Evolutionary conservation across 2,888 invertebrate species (phyloP), one percentile per base, ranked within the genome.

Genomic region (Dascillus cervinus): DNA sequence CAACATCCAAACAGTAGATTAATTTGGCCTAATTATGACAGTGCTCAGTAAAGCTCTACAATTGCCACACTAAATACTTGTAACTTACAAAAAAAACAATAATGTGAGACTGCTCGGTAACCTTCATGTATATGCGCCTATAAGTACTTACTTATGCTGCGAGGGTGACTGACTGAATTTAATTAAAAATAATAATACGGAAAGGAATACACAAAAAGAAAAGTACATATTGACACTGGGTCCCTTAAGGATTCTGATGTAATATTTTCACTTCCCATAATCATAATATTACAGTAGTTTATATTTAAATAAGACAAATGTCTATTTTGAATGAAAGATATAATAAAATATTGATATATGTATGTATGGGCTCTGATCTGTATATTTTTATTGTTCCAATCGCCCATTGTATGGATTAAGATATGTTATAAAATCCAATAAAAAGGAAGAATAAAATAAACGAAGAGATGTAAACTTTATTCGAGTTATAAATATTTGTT

Each of bases 311-410:
- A 40, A 45, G 41, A 15, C 32, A 55, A 55, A 50, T 54, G 51
- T 59, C 56, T 59, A 59, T 59, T 59, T 60, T 62, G 56, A 62
- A 52, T 60, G 56, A 62, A 49, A 47, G 40, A 40, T 42, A 38
- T 39, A n/a, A n/a, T n/a, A n/a, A n/a, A n/a, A n/a, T n/a, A 33
- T 37, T 30, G 34, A 48, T 60, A 58, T 58, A 56, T 60, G 55
- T 60, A 58, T 58, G 58, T 60, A 59, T 54, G 58, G 47, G 44
- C 47, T 55, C 57, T 51, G 48, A 58, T 55, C 53, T 61, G 62
- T 62, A 60, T 61, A 62, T 62, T 62, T 62, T 58, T 61, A 62
- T 61, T 58, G 58, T 60, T 60, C 56, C 55, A 55, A 44, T 52
- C 46, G 56, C 56, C 58, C 54, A 44, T 44, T 51, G 52, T 53